Base-by-base conservation (phyloP, 2,888 invertebrate genomes). In the Netelia fuscicornis region DNA sequence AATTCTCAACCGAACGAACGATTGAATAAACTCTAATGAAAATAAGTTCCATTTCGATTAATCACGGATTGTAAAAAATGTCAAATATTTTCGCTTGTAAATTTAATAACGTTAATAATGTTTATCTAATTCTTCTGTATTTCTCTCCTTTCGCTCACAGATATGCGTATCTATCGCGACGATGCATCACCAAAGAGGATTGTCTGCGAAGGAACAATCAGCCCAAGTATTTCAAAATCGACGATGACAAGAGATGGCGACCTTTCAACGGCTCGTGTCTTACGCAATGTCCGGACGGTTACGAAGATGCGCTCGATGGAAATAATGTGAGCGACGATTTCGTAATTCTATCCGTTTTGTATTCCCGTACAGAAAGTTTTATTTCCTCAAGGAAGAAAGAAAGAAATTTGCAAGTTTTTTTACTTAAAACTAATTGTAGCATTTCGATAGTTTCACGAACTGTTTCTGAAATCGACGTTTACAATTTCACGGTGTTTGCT, bases 111-210 rank as follows among this genome's bases (percentile, higher is more conserved):
- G 30, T 2, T 25, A 17, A 17, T 17, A 17, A 17, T 17, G 17
- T 30, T 30, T 30, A 30, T 3, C 30, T 30, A 30, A 30, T 5
- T 30, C 5, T 30, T 30, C 30, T 30, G 30, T 3, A 30, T 30
- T 30, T 30, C 30, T 30, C 30, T 2, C 3, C 5, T 30, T 30
- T 30, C 30, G 6, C 30, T 62, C 93, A 1, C 93, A 96, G 95
- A 65, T 93, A 94, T 54, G 85, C 96, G 88, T 95, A 95, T 83
- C 93, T 95, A 17, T 94, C 95, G 78, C 94, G 96, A 70, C 95
- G 97, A 70, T 99, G 98, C 91, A 94, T 98, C 42, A 96, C 96
- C 0, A 94, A 94, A 68, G 92, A 95, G 0, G 96, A 97, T 91
- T 99, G 98, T 90, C 89, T 91, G 1, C 89, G 90, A 37, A 92